Evolutionary conservation across 2,888 invertebrate species (phyloP).

Genomic region (Laothoe populi): DNA sequence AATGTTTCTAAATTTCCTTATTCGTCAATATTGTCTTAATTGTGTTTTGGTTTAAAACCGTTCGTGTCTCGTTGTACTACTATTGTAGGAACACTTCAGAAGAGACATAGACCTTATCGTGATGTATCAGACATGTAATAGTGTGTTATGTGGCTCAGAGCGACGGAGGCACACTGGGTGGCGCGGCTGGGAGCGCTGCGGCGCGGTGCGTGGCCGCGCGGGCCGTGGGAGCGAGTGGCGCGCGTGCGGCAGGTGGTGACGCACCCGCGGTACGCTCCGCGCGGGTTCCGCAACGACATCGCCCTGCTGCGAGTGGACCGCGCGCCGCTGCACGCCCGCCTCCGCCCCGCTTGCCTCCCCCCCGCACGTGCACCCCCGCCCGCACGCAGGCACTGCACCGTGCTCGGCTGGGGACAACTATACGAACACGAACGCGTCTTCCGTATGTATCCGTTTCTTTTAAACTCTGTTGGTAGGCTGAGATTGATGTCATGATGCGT

Average conservation of each 20-base stretch:
- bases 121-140: no score
- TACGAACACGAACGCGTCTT: slow-evolving; percentile 92
- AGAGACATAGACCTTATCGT: no score
- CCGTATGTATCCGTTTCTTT: slow-evolving; percentile 85
- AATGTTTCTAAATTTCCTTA: no score
- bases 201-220: slow-evolving; percentile 89
- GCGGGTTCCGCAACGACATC: slow-evolving; percentile 92
- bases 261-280: slow-evolving; percentile 90
- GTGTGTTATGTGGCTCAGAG: slow-evolving; percentile 68
- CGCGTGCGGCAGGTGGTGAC: slow-evolving; percentile 87
- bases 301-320: slow-evolving; percentile 87
- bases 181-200: slow-evolving; percentile 91
- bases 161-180: slow-evolving; percentile 91
- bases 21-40: no score
- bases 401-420: slow-evolving; percentile 92
- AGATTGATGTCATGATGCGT: no score
- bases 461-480: not conserved
- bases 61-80: no score
- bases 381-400: slow-evolving; percentile 89
- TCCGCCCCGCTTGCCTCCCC: slow-evolving; percentile 82
- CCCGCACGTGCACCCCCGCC: slow-evolving; percentile 83
- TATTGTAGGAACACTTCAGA: no score
- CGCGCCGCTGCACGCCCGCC: slow-evolving; percentile 81
- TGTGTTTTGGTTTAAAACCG: no score
- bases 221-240: slow-evolving; percentile 90